phyloP scores from a whole-genome alignment of 2,888 invertebrate species.

The Rapana venosa region DNA sequence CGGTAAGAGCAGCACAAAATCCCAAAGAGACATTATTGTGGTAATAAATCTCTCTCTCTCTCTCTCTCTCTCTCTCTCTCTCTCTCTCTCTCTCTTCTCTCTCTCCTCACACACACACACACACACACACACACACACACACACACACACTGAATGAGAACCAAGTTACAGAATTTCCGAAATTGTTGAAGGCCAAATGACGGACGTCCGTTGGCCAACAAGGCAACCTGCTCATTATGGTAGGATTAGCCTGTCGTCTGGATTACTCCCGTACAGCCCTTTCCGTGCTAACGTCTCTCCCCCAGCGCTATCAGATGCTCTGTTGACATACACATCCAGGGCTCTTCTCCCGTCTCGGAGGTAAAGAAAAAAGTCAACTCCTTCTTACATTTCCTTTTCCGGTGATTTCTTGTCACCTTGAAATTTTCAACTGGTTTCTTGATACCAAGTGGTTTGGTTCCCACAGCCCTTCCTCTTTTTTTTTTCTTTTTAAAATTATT shows the following conservation, averaged over 20 bases:
- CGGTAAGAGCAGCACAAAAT: too few relatives aligned
- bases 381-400: conserved; percentile 21
- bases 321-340: conserved; percentile 13
- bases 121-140: conserved; percentile 7
- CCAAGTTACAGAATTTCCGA: conserved; percentile 14
- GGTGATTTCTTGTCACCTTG: conserved; percentile 4
- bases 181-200: conserved; percentile 26
- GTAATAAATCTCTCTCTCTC: background rate
- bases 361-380: conserved; percentile 1
- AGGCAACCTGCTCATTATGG: background rate
- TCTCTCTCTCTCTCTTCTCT: background rate
- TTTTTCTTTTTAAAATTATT: background rate
- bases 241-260: conserved; percentile 32
- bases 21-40: too few relatives aligned
- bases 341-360: background rate
- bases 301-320: conserved; percentile 15
- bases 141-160: background rate
- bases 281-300: conserved; percentile 37
- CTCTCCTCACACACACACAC: background rate
- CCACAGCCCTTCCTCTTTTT: background rate
- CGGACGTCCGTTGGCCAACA: background rate
- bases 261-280: conserved; percentile 28
- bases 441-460: background rate
- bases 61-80: background rate
- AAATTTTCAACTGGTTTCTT: background rate